phyloP scores from a whole-genome alignment of 1,140 invertebrate species.

The Schlechtendalia chinensis region DNA sequence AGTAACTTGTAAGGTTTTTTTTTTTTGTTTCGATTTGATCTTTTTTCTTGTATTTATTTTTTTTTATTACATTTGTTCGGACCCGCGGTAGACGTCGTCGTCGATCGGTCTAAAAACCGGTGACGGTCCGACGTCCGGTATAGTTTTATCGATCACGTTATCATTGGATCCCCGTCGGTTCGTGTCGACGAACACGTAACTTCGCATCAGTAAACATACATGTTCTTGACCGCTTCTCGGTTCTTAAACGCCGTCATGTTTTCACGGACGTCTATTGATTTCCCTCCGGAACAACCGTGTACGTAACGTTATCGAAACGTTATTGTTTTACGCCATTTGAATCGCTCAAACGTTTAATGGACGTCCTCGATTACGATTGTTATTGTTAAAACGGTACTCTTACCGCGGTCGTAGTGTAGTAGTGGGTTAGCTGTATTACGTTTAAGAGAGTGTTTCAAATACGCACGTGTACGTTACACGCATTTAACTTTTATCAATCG shows the following conservation, averaged over 20 bases:
- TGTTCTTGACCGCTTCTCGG: background rate
- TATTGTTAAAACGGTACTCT: background rate
- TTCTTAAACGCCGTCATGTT: background rate
- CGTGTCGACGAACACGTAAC: too few species aligned
- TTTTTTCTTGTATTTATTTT: too few species aligned
- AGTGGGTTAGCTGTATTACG: background rate
- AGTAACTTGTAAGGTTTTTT: background rate
- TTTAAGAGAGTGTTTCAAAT: conserved; percentile 2
- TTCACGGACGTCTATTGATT: background rate
- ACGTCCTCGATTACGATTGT: background rate
- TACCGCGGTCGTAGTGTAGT: background rate
- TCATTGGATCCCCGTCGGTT: too few species aligned
- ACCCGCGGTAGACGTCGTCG: too few species aligned
- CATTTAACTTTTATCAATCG: too few species aligned
- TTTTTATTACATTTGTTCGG: too few species aligned
- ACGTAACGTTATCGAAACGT: background rate
- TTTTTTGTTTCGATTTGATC: too few species aligned
- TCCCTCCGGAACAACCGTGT: background rate
- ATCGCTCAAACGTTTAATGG: conserved; percentile 1
- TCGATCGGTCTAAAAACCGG: too few species aligned
- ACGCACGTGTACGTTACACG: too few species aligned
- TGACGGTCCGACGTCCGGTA: too few species aligned
- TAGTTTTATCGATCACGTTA: too few species aligned
- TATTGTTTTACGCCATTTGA: background rate
- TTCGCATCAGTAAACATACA: too few species aligned